phyloP scores from a whole-genome alignment of 92 coral and sea anemone genomes.

The Siderastrea siderea region DNA sequence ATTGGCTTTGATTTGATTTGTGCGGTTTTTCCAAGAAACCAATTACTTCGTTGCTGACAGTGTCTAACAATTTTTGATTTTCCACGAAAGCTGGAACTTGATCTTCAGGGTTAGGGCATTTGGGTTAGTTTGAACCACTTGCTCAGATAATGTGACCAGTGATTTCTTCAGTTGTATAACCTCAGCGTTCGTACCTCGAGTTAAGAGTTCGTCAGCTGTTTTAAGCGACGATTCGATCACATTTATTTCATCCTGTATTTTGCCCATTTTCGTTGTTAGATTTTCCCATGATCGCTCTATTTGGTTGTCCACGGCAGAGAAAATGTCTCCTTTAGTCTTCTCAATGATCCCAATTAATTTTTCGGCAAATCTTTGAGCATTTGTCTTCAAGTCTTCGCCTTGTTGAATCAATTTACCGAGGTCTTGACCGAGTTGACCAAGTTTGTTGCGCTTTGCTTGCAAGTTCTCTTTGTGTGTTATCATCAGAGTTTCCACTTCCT shows the following conservation, averaged over 20 bases:
- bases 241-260: background rate
- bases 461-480: background rate
- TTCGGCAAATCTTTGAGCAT: background rate
- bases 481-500: background rate
- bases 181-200: background rate
- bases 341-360: background rate
- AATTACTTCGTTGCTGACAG: background rate
- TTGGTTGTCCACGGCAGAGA: background rate
- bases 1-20: background rate
- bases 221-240: constrained; percentile 7
- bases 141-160: background rate
- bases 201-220: constrained; percentile 5
- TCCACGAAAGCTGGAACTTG: background rate
- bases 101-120: background rate
- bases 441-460: background rate
- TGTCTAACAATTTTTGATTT: background rate
- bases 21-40: background rate
- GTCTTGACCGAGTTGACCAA: constrained; percentile 1
- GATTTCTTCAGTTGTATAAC: background rate
- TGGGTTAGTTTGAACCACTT: background rate
- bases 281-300: background rate
- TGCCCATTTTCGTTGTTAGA: background rate
- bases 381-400: constrained; percentile 1
- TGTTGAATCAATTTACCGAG: constrained; percentile 2
- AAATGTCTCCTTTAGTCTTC: background rate